phyloP scores from a whole-genome alignment of 2,888 invertebrate genomes.

The Chironomus riparius region DNA sequence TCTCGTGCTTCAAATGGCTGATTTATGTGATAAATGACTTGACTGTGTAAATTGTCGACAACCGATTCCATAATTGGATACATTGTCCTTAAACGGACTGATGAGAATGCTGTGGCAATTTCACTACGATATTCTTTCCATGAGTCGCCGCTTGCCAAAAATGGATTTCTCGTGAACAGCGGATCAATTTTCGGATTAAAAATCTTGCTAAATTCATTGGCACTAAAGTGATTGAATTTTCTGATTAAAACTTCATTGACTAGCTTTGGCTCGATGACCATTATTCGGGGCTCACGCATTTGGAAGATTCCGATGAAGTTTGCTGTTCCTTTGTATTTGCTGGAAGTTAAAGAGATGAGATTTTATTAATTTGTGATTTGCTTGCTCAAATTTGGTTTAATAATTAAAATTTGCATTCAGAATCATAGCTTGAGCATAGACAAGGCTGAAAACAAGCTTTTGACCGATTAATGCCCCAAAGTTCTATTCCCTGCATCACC shows the following conservation, averaged over 20 bases:
- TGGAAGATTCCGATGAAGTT: slow-evolving; percentile 41
- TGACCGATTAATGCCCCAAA: too few species aligned
- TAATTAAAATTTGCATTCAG: too few species aligned
- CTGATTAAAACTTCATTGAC: slow-evolving; percentile 39
- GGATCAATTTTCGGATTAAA: slow-evolving; percentile 39
- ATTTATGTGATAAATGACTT: slow-evolving; percentile 40
- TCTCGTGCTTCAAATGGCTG: background rate
- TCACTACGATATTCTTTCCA: slow-evolving; percentile 46
- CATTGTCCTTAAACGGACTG: slow-evolving; percentile 45
- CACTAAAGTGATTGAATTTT: slow-evolving; percentile 41
- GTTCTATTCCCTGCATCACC: too few species aligned
- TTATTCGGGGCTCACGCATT: slow-evolving; percentile 36
- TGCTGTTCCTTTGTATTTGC: slow-evolving; percentile 34
- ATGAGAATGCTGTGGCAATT: slow-evolving; percentile 45
- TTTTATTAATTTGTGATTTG: too few species aligned
- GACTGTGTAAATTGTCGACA: slow-evolving; percentile 32
- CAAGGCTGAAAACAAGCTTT: too few species aligned
- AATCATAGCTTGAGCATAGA: too few species aligned
- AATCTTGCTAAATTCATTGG: slow-evolving; percentile 29
- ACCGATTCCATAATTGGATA: slow-evolving; percentile 44
- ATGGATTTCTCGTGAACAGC: slow-evolving; percentile 44
- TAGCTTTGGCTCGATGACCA: slow-evolving; percentile 38
- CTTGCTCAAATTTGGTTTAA: too few species aligned
- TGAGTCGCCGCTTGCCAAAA: slow-evolving; percentile 41
- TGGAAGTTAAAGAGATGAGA: slow-evolving; percentile 28